Conservation (phyloP, 2,113 vertebrate species). For the Sporophila hypoxantha region DNA sequence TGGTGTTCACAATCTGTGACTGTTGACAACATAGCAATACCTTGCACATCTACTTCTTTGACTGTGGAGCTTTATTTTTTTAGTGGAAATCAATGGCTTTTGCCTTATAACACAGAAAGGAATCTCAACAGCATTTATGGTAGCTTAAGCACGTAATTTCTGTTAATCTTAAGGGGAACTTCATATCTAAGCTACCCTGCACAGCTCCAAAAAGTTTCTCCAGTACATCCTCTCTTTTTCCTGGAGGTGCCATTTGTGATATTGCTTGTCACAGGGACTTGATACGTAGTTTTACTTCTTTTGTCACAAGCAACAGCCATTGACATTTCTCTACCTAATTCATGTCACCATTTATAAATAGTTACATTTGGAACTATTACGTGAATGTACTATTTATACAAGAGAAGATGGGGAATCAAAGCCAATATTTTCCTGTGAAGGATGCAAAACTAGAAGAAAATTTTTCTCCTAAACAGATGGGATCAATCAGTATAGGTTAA, state of each 20-base stretch:
- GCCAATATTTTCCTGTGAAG: background rate
- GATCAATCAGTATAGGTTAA: conserved; percentile 28
- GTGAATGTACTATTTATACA: conserved; percentile 1
- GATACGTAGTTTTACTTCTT: background rate
- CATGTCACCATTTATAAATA: conserved; percentile 8
- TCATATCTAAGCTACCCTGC: background rate
- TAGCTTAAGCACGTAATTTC: background rate
- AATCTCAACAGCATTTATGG: background rate
- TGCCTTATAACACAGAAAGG: background rate
- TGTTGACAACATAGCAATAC: background rate
- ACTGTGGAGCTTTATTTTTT: background rate
- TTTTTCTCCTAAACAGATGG: conserved; percentile 31
- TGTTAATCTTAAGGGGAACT: background rate
- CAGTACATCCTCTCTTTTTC: background rate
- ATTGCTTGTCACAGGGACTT: conserved; percentile 1
- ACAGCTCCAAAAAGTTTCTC: conserved; percentile 2
- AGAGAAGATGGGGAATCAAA: background rate
- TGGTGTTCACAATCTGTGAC: background rate
- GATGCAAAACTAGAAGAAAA: background rate
- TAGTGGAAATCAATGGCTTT: background rate
- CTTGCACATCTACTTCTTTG: background rate
- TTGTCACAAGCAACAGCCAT: background rate
- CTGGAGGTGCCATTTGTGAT: conserved; percentile 24
- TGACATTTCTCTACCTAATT: conserved; percentile 27
- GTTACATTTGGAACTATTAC: conserved; percentile 15